phyloP scores from a whole-genome alignment of 2,888 invertebrate species.

The Acanthacorydalis orientalis region DNA sequence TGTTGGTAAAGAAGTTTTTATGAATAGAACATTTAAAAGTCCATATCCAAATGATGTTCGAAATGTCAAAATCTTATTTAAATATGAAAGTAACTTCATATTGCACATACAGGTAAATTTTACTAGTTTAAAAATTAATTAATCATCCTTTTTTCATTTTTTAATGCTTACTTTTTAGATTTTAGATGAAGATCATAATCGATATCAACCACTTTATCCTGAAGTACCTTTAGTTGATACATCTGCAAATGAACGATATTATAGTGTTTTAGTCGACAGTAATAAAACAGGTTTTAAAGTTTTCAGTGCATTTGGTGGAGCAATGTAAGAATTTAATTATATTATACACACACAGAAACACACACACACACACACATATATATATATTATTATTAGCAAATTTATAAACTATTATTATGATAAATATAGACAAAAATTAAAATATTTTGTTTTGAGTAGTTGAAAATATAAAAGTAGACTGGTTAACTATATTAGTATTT shows the following conservation, averaged over 20 bases:
- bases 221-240: conserved; percentile 35
- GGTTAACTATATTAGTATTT: conserved; percentile 5
- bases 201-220: conserved; percentile 55
- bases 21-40: conserved; percentile 35
- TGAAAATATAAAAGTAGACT: too few species aligned
- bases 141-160: conserved; percentile 4
- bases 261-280: conserved; percentile 36
- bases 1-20: conserved; percentile 39
- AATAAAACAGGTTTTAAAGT: conserved; percentile 45
- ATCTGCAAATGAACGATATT: conserved; percentile 30
- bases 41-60: conserved; percentile 48
- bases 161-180: conserved; percentile 26
- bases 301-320: conserved; percentile 29
- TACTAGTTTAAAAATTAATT: conserved; percentile 1
- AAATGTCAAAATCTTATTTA: conserved; percentile 39
- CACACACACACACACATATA: too few species aligned
- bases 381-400: too few species aligned
- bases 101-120: conserved; percentile 45
- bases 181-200: conserved; percentile 27
- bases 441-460: background rate
- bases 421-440: background rate
- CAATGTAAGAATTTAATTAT: conserved; percentile 28
- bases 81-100: conserved; percentile 40
- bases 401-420: too few species aligned
- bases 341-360: too few species aligned